Base-by-base conservation (phyloP, 2,888 invertebrate species). In the Icerya purchasi region DNA sequence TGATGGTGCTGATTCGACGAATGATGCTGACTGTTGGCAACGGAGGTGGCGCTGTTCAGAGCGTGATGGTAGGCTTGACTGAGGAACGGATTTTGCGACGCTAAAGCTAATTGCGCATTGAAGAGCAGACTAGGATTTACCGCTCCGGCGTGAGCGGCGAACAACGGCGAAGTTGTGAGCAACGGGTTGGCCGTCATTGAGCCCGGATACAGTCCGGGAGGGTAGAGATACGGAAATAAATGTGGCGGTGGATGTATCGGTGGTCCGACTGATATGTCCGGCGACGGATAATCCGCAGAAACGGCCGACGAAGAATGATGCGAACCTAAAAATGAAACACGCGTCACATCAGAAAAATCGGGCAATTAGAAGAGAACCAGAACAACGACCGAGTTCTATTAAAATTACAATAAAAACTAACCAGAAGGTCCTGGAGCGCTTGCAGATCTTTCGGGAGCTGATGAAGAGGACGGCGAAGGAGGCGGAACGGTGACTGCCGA, bases 211-310 rank as follows among this genome's bases (percentile, higher is more conserved):
- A 92, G 76, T 36, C 89, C 88, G 22, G 76, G 78, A 49, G 90
- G 90, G 72, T 92, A 93, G 58, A 94, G 81, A 76, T 93, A 93
- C 66, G 93, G 92, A 70, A 93, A 76, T 70, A 87, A 77, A 72
- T 83, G 84, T 49, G 88, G 82, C 57, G 90, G 89, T 54, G 91
- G 90, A 69, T 92, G 92, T 54, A 91, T 84, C 54, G 91, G 91
- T 51, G 92, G 92, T 57, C 92, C 93, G 51, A 93, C 85, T 36
- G 90, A 90, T 63, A 92, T 91, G 74, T 93, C 93, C 21, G 92
- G 92, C 64, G 88, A 83, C 1, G 89, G 89, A 65, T 86, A 86
- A 67, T 78, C 72, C 67, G 76, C 66, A n/a, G n/a, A n/a, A n/a
- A n/a, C n/a, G 65, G 80, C 14, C 73, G 61, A 57, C 14, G 57